Evolutionary conservation across 2,888 invertebrate genomes (phyloP), one percentile per base, ranked within the genome.

Genomic region (Onthophagus sagittarius): DNA sequence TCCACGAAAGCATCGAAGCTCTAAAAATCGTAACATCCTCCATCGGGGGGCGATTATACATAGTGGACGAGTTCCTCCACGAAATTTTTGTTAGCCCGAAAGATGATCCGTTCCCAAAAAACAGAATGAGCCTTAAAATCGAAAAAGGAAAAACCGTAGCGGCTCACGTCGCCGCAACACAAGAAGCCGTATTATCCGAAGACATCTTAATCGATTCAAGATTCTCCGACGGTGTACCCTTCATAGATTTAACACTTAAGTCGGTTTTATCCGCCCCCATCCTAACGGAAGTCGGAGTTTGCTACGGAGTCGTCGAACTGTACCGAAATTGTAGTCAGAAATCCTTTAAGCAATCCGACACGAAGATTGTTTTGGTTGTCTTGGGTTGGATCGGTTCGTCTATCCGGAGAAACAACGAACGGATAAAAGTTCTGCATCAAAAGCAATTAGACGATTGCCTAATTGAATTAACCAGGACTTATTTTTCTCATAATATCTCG

Each of bases 261-360:
- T 86, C 87, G 0, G 89, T 90, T 0, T 82, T 90, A 0, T 88
- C 89, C 77, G 87, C 90, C 81, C 90, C 90, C 0, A 85, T 91
- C 0, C 85, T 89, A 0, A 88, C 88, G 53, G 69, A 71, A 11
- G 88, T 88, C 72, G 88, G 88, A 0, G 87, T 88, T 0, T 89
- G 89, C 77, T 87, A 88, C 73, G 90, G 89, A 0, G 88, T 90
- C 0, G 82, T 90, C 0, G 90, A 90, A 80, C 80, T 90, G 70
- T 89, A 87, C 77, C 83, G 88, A 76, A 87, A 88, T 65, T 76
- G 81, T 5, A 78, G 78, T 3, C 79, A 81, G 73, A 71, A 74
- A 4, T 78, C 81, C 0, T 86, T 84, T 75, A 76, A 73, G 62
- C 81, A 81, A 76, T 79, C 82, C 1, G 84, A 85, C 73, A 76